These are phyloP conservation scores for Erythrocebus patas DNA, from an alignment of 2,113 vertebrate species.

Conservation along the genomic window DNA sequence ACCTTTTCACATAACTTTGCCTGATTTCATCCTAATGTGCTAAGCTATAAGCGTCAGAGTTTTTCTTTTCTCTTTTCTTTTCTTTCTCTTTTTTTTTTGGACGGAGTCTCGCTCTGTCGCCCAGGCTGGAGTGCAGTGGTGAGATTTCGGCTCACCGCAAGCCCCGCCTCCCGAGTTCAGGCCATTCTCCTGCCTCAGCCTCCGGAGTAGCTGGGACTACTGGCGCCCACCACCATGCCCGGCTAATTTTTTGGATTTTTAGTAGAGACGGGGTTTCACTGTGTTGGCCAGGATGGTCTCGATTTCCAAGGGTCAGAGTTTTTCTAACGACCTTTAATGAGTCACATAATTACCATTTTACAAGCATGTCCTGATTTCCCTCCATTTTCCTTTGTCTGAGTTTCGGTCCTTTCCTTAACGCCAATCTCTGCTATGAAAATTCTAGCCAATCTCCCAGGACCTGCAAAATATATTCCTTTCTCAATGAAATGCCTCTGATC, in stretches of 20 bases:
- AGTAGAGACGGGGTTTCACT: too few species aligned
- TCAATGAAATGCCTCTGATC: not conserved
- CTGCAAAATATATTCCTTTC: not conserved
- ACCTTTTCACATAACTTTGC: not conserved
- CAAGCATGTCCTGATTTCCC: not conserved
- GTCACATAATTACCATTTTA: not conserved
- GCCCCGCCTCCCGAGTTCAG: too few species aligned
- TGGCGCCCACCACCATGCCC: accelerated
- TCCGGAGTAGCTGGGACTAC: too few species aligned
- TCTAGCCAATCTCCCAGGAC: not conserved
- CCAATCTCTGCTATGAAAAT: not conserved
- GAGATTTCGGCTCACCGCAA: too few species aligned
- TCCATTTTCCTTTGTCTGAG: not conserved
- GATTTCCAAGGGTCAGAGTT: not conserved
- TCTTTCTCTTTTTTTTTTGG: too few species aligned
- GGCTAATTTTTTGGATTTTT: too few species aligned
- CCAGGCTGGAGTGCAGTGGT: too few species aligned
- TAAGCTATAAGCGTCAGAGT: not conserved
- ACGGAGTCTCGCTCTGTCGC: too few species aligned
- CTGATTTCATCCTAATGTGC: not conserved
- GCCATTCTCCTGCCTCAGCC: too few species aligned
- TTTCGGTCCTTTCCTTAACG: not conserved
- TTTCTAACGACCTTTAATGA: not conserved
- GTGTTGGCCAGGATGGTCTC: too few species aligned
- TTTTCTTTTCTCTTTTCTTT: not conserved